A percentile compares a stretch with the other conserved stretches of the same genome.
These are phyloP conservation scores for Oryzias melastigma DNA, from an alignment of 2,113 vertebrate species.

Conservation along the genomic window DNA sequence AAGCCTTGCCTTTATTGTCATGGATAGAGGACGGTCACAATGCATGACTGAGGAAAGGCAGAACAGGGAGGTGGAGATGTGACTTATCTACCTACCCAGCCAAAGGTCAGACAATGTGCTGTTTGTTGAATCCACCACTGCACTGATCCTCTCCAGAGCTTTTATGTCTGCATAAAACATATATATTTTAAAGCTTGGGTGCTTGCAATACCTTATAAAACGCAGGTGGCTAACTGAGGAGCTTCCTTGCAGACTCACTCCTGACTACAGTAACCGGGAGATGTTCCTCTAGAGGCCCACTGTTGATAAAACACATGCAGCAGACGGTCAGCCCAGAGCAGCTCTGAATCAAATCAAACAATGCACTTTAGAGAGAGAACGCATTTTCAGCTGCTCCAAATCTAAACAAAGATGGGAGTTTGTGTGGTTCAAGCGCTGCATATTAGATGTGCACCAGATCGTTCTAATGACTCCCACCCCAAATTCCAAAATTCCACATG, in stretches of 20 bases:
- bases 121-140: conserved; percentile 34
- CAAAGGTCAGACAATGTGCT: conserved; percentile 54
- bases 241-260: conserved; percentile 10
- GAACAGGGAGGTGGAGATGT: conserved; percentile 6
- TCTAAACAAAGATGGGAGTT: not conserved
- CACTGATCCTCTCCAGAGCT: no score
- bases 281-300: conserved; percentile 3
- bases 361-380: not conserved
- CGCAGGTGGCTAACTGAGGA: not conserved
- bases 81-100: conserved; percentile 50
- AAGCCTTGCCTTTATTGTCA: conserved; percentile 7
- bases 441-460: conserved; percentile 14
- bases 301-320: conserved; percentile 14
- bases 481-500: conserved; percentile 55
- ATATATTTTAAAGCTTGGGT: no score
- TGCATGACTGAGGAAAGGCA: conserved; percentile 24
- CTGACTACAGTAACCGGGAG: conserved; percentile 16
- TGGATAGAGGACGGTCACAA: conserved; percentile 11
- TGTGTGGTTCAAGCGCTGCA: not conserved
- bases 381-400: not conserved
- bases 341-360: not conserved
- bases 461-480: conserved; percentile 3
- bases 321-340: not conserved
- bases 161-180: no score
- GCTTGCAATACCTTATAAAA: conserved; percentile 20